Conservation (phyloP, 2,797 vertebrate genomes). For the Graptemys geographica region DNA sequence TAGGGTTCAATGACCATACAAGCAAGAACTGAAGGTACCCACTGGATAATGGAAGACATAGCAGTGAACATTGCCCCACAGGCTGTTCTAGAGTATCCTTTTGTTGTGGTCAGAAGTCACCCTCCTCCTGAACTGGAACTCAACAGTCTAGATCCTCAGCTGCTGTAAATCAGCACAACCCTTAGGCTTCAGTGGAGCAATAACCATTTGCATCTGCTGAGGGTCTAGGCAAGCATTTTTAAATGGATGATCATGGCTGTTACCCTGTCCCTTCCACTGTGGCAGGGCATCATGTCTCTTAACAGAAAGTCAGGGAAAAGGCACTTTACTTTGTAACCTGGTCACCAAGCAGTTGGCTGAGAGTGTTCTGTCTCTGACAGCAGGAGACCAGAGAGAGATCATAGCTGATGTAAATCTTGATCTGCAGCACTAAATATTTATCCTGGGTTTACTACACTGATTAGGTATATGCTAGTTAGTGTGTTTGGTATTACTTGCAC, state of each 20-base stretch:
- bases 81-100: not conserved
- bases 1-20: not conserved
- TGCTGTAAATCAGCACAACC: not conserved
- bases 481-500: not conserved
- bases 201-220: not conserved
- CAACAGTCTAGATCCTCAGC: not conserved
- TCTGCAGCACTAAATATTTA: not conserved
- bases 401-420: not conserved
- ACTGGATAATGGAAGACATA: not conserved
- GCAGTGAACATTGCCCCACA: not conserved
- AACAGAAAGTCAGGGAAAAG: fast-evolving
- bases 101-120: not conserved
- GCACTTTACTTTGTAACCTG: not conserved
- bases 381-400: not conserved
- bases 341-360: fast-evolving
- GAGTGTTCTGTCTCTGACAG: conserved; percentile 9
- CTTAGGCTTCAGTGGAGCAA: not conserved
- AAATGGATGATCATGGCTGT: not conserved
- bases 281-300: not conserved
- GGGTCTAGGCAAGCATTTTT: not conserved
- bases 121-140: not conserved
- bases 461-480: not conserved
- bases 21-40: not conserved
- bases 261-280: not conserved
- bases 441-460: not conserved